These are phyloP conservation scores for Neocrepidodera transversa DNA, from an alignment of 2,888 invertebrate species.

Conservation along the genomic window DNA sequence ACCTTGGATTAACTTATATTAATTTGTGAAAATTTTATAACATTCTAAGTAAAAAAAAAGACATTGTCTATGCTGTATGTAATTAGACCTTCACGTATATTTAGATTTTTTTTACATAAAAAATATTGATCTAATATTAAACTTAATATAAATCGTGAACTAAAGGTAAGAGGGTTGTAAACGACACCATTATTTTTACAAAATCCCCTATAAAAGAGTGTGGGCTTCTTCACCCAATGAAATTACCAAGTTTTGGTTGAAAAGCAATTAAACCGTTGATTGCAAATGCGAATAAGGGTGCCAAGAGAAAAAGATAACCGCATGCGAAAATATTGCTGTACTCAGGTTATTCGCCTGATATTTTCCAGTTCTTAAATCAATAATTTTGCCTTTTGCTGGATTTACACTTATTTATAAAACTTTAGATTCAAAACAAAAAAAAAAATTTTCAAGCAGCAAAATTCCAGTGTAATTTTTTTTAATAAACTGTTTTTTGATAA, in stretches of 20 bases:
- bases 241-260: slow-evolving; percentile 16
- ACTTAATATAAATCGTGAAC: background rate
- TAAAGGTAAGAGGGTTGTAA: slow-evolving; percentile 5
- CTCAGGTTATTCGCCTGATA: background rate
- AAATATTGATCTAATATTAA: background rate
- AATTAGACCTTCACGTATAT: too few relatives aligned
- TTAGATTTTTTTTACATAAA: too few relatives aligned
- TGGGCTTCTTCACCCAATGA: slow-evolving; percentile 23
- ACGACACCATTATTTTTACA: slow-evolving; percentile 4
- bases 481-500: too few relatives aligned
- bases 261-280: slow-evolving; percentile 24
- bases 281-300: slow-evolving; percentile 20
- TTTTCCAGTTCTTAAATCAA: slow-evolving; percentile 21
- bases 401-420: background rate
- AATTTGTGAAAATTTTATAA: too few relatives aligned
- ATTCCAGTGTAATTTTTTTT: too few relatives aligned
- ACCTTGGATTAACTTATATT: too few relatives aligned
- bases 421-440: too few relatives aligned
- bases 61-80: too few relatives aligned
- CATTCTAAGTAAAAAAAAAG: too few relatives aligned
- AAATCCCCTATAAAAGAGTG: slow-evolving; percentile 18
- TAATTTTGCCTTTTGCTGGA: slow-evolving; percentile 5
- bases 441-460: too few relatives aligned
- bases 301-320: slow-evolving; percentile 17
- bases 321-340: slow-evolving; percentile 8